Evolutionary conservation across 53 echinoderm and acorn worm genomes (phyloP).

Genomic region (Temnopleurus reevesii): DNA sequence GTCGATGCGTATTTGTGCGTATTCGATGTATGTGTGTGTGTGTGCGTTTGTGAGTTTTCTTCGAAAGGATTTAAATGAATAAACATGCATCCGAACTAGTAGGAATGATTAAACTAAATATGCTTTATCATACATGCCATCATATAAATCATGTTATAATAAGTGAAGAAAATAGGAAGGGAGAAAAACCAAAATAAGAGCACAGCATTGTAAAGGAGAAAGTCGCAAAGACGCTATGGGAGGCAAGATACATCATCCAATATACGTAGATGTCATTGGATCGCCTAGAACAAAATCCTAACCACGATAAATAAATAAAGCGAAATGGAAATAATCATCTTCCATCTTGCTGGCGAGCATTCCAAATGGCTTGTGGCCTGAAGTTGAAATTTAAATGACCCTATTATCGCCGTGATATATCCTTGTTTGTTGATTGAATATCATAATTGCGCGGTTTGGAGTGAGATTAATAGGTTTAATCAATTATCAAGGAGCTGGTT

Average conservation of each 20-base stretch:
- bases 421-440: conserved; percentile 45
- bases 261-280: not conserved
- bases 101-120: too few species aligned
- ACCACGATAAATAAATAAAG: conserved; percentile 26
- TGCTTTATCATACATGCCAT: too few species aligned
- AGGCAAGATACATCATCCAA: conserved; percentile 10
- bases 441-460: conserved; percentile 28
- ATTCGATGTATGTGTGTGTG: too few species aligned
- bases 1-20: too few species aligned
- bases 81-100: too few species aligned
- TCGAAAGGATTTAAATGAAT: too few species aligned
- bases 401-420: conserved; percentile 46
- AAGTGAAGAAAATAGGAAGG: not conserved
- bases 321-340: not conserved
- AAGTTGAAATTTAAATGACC: conserved; percentile 49
- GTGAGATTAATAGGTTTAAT: conserved; percentile 57
- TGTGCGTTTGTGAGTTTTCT: too few species aligned
- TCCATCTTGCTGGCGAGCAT: not conserved
- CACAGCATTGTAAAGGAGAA: not conserved
- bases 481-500: conserved; percentile 34
- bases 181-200: not conserved
- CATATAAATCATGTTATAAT: too few species aligned
- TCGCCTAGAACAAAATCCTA: conserved; percentile 27
- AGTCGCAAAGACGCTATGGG: not conserved
- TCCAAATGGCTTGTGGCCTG: conserved; percentile 34